Percentiles rank a stretch among this genome's conserved stretches.
phyloP scores from a whole-genome alignment of 2,888 invertebrate species.

The Hypomecis atomaria region DNA sequence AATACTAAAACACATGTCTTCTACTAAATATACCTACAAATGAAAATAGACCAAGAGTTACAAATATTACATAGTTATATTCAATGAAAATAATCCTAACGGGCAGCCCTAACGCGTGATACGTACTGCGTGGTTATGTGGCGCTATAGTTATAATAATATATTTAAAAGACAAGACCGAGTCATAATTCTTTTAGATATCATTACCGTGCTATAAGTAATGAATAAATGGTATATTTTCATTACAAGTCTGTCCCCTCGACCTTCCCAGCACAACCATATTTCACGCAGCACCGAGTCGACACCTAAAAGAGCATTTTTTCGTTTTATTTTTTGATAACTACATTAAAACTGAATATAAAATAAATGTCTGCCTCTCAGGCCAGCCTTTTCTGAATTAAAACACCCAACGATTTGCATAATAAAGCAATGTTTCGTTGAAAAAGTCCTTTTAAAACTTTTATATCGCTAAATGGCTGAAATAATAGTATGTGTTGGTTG shows the following conservation, averaged over 20 bases:
- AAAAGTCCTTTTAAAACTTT: slow-evolving; percentile 37
- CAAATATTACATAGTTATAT: too few species aligned
- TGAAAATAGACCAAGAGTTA: too few species aligned
- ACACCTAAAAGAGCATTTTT: slow-evolving; percentile 22
- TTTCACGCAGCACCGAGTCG: slow-evolving; percentile 10
- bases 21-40: too few species aligned
- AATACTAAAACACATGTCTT: too few species aligned
- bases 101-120: too few species aligned
- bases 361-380: slow-evolving; percentile 21
- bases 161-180: too few species aligned
- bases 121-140: too few species aligned
- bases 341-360: slow-evolving; percentile 27
- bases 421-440: slow-evolving; percentile 27
- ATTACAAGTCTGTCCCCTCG: not conserved
- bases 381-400: slow-evolving; percentile 23
- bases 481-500: slow-evolving; percentile 2
- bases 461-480: slow-evolving; percentile 15
- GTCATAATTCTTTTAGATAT: too few species aligned
- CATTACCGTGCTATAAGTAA: too few species aligned
- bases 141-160: too few species aligned
- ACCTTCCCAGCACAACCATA: not conserved
- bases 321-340: slow-evolving; percentile 22
- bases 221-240: too few species aligned
- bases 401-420: slow-evolving; percentile 28
- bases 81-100: too few species aligned